Evolutionary conservation across 2,113 vertebrate species (phyloP), one percentile per base, ranked within the genome.

Genomic region (Pluvianellus socialis): DNA sequence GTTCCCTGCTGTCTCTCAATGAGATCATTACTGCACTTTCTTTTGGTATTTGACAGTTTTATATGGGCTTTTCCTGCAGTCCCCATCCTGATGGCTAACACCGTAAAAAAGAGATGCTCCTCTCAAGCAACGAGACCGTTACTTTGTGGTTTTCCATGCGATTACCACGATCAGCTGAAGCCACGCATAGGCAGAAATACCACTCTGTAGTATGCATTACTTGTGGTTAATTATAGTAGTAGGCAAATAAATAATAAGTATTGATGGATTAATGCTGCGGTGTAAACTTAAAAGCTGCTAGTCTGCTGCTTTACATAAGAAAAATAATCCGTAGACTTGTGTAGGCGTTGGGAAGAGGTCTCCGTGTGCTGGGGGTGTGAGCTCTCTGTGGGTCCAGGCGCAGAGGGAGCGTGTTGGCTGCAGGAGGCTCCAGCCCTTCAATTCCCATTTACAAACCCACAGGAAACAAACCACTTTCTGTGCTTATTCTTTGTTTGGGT

Each of bases 301-400:
- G 5, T 7, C 66, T 47, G n/a, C 20, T 26, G 13, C 14, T 47
- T 42, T 44, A 1, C 4, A 0, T 4, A 8, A 27, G 19, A 32
- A 19, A 26, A 76, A 22, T 4, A 20, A 4, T 1, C 11, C 30
- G 2, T 1, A 59, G 71, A 9, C 22, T 50, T 24, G 49, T 9
- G 22, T 40, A 12, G 38, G 45, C 10, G 38, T 1, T 33, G 70
- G 58, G 75, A 17, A 7, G 42, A 45, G 13, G 55, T 7, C 27
- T 6, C 4, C 7, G 28, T 2, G 3, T 3, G 20, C 42, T 1
- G 2, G 56, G 0, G 4, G 19, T 2, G 12, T 2, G 38, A 10
- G 50, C 12, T 47, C 10, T 7, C 26, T 12, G 27, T 2, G 7
- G 44, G 15, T 17, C 56, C 20, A 2, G 53, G 55, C 1, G 32